Evolutionary conservation across 2,113 vertebrate species (phyloP).

Genomic region (Sorex fumeus): DNA sequence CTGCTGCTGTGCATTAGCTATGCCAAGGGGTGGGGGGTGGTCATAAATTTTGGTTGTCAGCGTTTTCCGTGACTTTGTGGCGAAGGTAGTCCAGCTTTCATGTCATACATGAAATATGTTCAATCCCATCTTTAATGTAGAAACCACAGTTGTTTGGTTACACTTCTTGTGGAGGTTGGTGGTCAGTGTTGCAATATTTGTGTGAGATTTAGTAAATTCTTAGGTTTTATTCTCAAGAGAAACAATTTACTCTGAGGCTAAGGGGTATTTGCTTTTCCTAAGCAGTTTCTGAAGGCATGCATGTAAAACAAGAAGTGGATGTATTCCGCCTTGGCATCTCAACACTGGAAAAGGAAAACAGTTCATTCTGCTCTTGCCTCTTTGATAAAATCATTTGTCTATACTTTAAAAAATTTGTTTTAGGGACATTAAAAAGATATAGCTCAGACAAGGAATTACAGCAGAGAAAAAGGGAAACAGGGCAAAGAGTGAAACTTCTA

Average conservation of each 20-base stretch:
- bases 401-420: slow-evolving; percentile 48
- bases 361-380: not conserved
- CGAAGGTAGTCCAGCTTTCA: slow-evolving; percentile 83
- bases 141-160: slow-evolving; percentile 81
- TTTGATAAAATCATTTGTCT: slow-evolving; percentile 48
- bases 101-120: slow-evolving; percentile 83
- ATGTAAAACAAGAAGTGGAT: slow-evolving; percentile 42
- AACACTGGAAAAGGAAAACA: not conserved
- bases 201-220: slow-evolving; percentile 81
- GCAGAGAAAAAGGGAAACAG: not conserved
- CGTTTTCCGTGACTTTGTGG: slow-evolving; percentile 83
- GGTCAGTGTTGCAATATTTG: slow-evolving; percentile 82
- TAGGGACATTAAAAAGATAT: slow-evolving; percentile 53
- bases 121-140: slow-evolving; percentile 82
- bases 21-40: slow-evolving; percentile 15
- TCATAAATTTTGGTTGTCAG: slow-evolving; percentile 83
- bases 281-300: slow-evolving; percentile 77
- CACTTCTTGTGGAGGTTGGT: slow-evolving; percentile 73
- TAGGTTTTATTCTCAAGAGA: slow-evolving; percentile 79
- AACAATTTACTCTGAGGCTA: slow-evolving; percentile 83
- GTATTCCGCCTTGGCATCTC: not conserved
- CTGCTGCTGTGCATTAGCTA: slow-evolving; percentile 79
- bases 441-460: slow-evolving; percentile 53
- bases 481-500: not conserved
- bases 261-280: slow-evolving; percentile 77